Base-by-base conservation (phyloP, 2,888 invertebrate species). In the Phyto melanocephala region DNA sequence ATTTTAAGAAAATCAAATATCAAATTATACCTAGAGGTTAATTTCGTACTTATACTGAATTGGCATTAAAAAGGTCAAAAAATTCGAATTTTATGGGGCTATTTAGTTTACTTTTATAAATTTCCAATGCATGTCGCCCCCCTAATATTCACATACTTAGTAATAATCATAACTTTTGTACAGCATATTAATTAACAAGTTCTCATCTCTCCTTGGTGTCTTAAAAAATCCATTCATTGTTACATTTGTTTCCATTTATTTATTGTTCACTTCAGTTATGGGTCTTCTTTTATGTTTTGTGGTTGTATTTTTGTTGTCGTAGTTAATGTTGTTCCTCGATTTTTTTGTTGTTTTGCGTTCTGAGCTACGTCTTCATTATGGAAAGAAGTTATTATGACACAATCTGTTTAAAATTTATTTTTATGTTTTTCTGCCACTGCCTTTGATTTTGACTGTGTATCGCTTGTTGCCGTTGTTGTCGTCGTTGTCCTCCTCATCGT, bases 391-490 rank as follows among this genome's bases (percentile, higher is more conserved):
- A 72, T 76, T 82, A 79, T 76, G 82, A 79, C 79, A 79, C 82
- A 82, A 79, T 82, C 79, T 76, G 75, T 67, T 75, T 71, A 79
- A 80, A 74, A 70, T 56, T 72, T 62, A 70, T 65, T 77, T 81
- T 72, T 77, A 77, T 81, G 72, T 72, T 28, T 77, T 77, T 68
- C 70, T 81, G 81, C 81, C 77, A 77, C 77, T 81, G 77, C 77
- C 52, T 58, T 52, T 72, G 13, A 56, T 47, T 70, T 70, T 58
- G n/a, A n/a, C n/a, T n/a, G n/a, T n/a, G n/a, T n/a, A n/a, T 35
- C 10, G n/a, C 50, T 60, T 33, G 35, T 50, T 63, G n/a, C 63
- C 52, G n/a, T 13, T 22, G 45, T 67, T 28, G 33, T n/a, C n/a
- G 13, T 4, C n/a, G n/a, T 40, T 15, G 6, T 45, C 8, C 15